Base-by-base conservation (phyloP, 2,888 invertebrate genomes). In the Aromia moschata region DNA sequence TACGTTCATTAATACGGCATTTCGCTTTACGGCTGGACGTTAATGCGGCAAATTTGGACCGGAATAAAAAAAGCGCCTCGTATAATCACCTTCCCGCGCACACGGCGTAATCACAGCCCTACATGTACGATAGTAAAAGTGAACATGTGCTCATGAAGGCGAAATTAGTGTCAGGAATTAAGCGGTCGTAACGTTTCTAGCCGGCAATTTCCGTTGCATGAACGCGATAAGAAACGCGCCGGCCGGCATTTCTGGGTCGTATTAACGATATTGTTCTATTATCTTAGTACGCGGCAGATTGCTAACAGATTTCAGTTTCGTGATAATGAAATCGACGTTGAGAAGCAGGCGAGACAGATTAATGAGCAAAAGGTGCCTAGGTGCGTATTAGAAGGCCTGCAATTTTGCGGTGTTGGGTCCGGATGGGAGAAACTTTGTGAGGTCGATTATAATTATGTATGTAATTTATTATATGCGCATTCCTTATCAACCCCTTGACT, bases 101-200 rank as follows among this genome's bases (percentile, higher is more conserved):
- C 31, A n/a, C n/a, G n/a, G 11, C 7, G 33, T 47, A 47, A 47
- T 47, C 33, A 31, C 1, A 12, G 46, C 17, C n/a, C n/a, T 36
- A 33, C 33, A 33, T 33, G 46, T n/a, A 33, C 0, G 46, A 33
- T 47, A 47, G 46, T 47, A 47, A 47, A 47, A 47, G 46, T 47
- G 46, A 47, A 18, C 46, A 36, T 33, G 36, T 47, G 46, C 17
- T 18, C 16, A 11, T 47, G 36, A 47, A 36, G 33, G 2, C 1
- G 36, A 16, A 36, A 5, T 33, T 36, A 47, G n/a, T 14, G 12
- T 14, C 20, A 17, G 33, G 16, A 47, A 43, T 43, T 43, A 43
- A 43, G 5, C 33, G 25, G n/a, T 18, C 9, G 17, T 40, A 40
- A 40, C 17, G 18, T 17, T 40, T n/a, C 17, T 4, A 12, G 25